Base-by-base conservation (phyloP, 2,113 vertebrate species). In the Myotis davidii region DNA sequence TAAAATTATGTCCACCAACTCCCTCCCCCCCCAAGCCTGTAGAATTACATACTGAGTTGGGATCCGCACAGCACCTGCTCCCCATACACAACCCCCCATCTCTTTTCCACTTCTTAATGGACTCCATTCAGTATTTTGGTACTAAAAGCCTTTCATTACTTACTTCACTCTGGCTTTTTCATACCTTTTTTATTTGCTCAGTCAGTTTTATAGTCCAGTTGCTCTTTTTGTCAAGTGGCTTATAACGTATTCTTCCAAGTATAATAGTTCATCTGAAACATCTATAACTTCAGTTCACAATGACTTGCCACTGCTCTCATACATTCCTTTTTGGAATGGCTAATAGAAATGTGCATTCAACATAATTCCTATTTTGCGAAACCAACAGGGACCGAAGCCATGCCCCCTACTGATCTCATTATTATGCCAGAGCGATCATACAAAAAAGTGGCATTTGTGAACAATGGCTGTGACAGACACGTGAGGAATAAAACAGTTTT, bases 131-230 rank as follows among this genome's bases (percentile, higher is more conserved):
- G 89, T 93, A 76, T 74, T 21, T 91, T 91, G 21, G 29, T 96
- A 96, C 91, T 97, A 97, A 97, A 97, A 97, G 56, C 69, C 67
- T 93, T 54, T 81, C 27, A 96, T 96, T 98, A 95, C 85, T 96
- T 94, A 64, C 91, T 73, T 79, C 59, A 61, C 56, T 95, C 79
- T 97, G 76, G 52, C 65, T 83, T 97, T 97, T 97, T 96, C 64
- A 85, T 85, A 84, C n/a, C 94, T 96, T 89, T 95, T 97, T 90
- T 74, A 92, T 97, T 98, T 97, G 12, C 70, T 95, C 85, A 52
- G 17, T 96, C 10, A 81, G 42, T 97, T 97, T 98, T 97, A 97
- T 94, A 93, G 88, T 92, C 52, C 88, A 67, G 65, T 95, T 98
- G 78, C 88, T 92, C 54, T 97, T 97, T 97, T 95, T 96, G 61